phyloP scores from a whole-genome alignment of 1,140 invertebrate genomes.

The Habropoda laboriosa region DNA sequence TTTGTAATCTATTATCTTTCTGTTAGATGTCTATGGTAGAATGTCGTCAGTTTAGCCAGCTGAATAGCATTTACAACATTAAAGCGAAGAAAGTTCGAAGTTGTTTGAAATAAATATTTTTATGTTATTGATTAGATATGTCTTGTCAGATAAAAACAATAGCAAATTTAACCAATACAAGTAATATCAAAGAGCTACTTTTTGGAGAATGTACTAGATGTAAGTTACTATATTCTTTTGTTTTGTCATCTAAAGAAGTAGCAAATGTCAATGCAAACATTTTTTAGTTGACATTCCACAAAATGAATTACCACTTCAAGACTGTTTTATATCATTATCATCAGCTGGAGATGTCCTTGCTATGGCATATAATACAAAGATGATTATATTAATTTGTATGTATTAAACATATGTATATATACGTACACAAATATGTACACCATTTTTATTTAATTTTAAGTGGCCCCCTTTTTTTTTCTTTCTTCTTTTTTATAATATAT shows the following conservation, averaged over 20 bases:
- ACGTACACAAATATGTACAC: not conserved
- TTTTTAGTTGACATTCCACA: constrained; percentile 73
- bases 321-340: constrained; percentile 75
- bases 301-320: constrained; percentile 77
- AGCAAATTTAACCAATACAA: constrained; percentile 85
- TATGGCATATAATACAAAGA: constrained; percentile 75
- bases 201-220: constrained; percentile 55
- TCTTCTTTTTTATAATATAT: no score
- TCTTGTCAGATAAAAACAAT: constrained; percentile 87
- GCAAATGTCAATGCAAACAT: constrained; percentile 83
- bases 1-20: constrained; percentile 19
- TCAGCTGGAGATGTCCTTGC: constrained; percentile 76
- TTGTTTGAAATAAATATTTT: constrained; percentile 2
- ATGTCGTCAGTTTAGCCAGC: constrained; percentile 2
- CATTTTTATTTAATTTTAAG: constrained; percentile 10
- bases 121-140: constrained; percentile 77
- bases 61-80: not conserved
- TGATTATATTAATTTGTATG: constrained; percentile 79
- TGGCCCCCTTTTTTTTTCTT: no score
- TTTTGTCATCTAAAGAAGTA: constrained; percentile 82
- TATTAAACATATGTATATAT: constrained; percentile 27
- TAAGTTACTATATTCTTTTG: constrained; percentile 80
- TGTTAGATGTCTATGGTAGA: not conserved
- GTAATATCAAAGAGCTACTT: constrained; percentile 79
- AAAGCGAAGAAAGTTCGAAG: not conserved